Base-by-base conservation (phyloP, 2,113 vertebrate genomes). In the Pteropus alecto region DNA sequence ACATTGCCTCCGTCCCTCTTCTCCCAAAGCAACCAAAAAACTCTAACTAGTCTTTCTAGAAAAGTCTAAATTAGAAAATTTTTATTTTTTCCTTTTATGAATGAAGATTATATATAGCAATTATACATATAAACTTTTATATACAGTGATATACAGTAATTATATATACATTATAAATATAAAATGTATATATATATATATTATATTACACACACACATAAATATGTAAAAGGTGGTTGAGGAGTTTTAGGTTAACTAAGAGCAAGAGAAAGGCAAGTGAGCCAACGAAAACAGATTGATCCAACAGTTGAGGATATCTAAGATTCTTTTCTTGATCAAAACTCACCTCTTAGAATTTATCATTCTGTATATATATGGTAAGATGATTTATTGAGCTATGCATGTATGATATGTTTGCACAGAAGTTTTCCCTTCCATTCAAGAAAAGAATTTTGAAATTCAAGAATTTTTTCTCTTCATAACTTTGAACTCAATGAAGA, bases 1-100 rank as follows among this genome's bases (percentile, higher is more conserved):
- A 90, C n/a, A 68, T 91, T 38, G 35, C 14, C 4, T 76, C 16
- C 48, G 68, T 41, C 26, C 16, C 0, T 78, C 71, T 95, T 73
- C 65, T 93, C 16, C 22, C 35, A 73, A 58, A 76, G 51, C 26
- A 88, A 78, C 28, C 18, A 84, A 67, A 76, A 82, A 71, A 28
- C 19, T 79, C 30, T 93, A 65, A 89, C 16, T 76, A 65, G 30
- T 54, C 24, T 60, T 88, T 88, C 63, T 21, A 89, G 35, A 81
- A 85, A 95, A 61, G 76, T 63, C 11, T 67, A 67, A 93, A 74
- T 74, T 87, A 70, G 28, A 89, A 94, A 82, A 74, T 76, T 30
- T 46, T 48, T 91, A 90, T 46, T 71, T 12, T 58, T 85, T 81
- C 13, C 30, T 65, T 96, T 56, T 82, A 68, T 87, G 22, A 95